Evolutionary conservation across 2,888 invertebrate genomes (phyloP).

Genomic region (Steinernema scapterisci): DNA sequence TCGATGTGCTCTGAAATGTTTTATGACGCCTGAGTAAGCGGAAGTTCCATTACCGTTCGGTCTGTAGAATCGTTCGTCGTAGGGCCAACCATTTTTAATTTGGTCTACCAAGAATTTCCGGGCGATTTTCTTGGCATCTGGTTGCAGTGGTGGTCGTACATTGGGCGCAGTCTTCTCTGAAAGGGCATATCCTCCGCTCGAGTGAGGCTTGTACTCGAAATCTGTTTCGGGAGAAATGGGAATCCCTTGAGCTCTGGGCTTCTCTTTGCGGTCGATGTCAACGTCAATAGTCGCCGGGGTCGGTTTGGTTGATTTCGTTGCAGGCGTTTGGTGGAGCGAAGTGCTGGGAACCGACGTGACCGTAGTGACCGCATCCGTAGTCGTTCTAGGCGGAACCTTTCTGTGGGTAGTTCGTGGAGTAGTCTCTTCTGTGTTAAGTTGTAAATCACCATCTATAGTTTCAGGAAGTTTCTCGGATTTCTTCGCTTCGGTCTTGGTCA

Average conservation of each 20-base stretch:
- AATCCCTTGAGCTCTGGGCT: background rate
- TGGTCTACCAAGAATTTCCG: constrained; percentile 58
- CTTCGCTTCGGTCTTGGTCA: background rate
- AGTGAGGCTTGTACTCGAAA: constrained; percentile 41
- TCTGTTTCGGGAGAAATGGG: constrained; percentile 2
- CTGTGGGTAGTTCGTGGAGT: background rate
- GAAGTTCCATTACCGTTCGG: constrained; percentile 38
- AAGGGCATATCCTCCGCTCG: constrained; percentile 42
- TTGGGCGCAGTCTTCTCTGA: constrained; percentile 36
- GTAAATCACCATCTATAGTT: background rate
- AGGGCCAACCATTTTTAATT: constrained; percentile 66
- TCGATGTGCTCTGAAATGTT: constrained; percentile 37
- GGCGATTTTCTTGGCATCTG: constrained; percentile 48
- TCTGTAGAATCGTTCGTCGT: constrained; percentile 63
- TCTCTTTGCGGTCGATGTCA: background rate
- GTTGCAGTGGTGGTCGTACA: background rate
- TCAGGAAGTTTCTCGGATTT: background rate
- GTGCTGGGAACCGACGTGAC: background rate
- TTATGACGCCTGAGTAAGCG: background rate
- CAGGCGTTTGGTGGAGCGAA: background rate
- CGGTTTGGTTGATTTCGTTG: constrained; percentile 8
- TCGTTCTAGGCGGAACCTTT: background rate
- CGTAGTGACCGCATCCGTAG: background rate
- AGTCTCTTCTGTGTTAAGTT: background rate
- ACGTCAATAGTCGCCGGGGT: background rate